Evolutionary conservation across 37 sponge, comb jelly and placozoan species (phyloP), one percentile per base, ranked within the genome.

Genomic region (Lycopodina hypogea): DNA sequence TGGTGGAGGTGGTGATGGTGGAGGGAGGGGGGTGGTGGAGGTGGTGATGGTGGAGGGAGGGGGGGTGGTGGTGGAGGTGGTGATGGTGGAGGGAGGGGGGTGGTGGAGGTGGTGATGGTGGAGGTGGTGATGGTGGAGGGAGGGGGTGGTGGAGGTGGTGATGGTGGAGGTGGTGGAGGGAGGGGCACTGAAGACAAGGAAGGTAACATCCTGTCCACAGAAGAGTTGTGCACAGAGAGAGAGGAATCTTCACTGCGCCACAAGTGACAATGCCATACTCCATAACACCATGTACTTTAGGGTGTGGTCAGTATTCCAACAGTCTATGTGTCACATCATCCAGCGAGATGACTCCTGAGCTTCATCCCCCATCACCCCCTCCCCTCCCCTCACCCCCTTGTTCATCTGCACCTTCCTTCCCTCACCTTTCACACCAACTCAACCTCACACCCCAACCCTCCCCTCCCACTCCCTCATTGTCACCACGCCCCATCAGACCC

Each of bases 361-460:
- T 3, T 72, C 48, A 6, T 59, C n/a, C 28, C 60, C 60, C 60
- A 17, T 12, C n/a, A 59, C 28, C 4, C 55, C 60, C 60, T 59
- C 28, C n/a, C 28, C 60, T 28, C 60, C n/a, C n/a, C 6, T 59
- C 28, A 6, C 18, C n/a, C 60, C 28, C 60, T 59, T 23, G 15
- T 18, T 6, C 28, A 6, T 6, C n/a, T 18, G 12, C 60, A 12
- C 60, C 60, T 59, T 18, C 28, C 55, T 17, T 59, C 60, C 18
- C 60, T 17, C 60, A 7, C 22, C 39, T 6, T 17, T 51, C 26
- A 67, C 21, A 8, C 48, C 48, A 12, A 32, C 30, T 32, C 66
- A 15, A 7, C 30, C 33, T 17, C 4, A 32, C 21, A 0, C 39
- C 42, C 68, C 61, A n/a, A 23, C 76, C 78, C 50, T 73, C 86